phyloP scores from a whole-genome alignment of 1,140 invertebrate species.

The Drosophila azteca region DNA sequence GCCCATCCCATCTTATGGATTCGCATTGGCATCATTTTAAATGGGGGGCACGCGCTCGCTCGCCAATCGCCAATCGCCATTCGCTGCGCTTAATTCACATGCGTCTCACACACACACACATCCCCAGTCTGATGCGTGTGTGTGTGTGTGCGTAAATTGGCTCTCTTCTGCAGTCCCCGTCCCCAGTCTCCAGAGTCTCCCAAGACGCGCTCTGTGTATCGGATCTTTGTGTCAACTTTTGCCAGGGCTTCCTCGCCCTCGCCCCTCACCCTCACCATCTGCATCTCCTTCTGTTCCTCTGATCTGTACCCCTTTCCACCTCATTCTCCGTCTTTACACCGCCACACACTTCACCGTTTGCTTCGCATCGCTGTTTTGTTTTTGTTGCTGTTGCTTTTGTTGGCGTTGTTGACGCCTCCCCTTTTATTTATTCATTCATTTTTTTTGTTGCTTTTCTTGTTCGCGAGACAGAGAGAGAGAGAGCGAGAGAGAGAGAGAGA shows the following conservation, averaged over 20 bases:
- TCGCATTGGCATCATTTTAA: too few species aligned
- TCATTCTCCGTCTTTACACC: slow-evolving; percentile 8
- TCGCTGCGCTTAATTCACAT: too few species aligned
- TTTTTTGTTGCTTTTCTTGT: slow-evolving; percentile 23
- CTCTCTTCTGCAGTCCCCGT: too few species aligned
- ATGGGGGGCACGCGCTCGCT: too few species aligned
- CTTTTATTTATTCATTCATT: slow-evolving; percentile 69
- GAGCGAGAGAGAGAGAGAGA: background rate
- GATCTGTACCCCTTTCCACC: slow-evolving; percentile 31
- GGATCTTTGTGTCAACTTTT: background rate
- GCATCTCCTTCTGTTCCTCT: background rate
- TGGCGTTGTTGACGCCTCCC: slow-evolving; percentile 78
- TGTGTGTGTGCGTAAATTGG: slow-evolving; percentile 1
- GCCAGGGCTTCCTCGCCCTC: background rate
- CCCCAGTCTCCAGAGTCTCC: too few species aligned
- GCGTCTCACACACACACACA: too few species aligned
- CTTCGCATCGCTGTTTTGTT: slow-evolving; percentile 36
- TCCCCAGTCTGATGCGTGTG: background rate
- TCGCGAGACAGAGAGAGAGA: background rate
- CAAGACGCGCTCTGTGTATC: too few species aligned
- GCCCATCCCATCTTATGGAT: too few species aligned
- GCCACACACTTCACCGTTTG: slow-evolving; percentile 20
- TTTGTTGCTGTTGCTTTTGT: slow-evolving; percentile 44
- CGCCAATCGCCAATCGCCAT: too few species aligned
- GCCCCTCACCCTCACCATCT: background rate